phyloP scores from a whole-genome alignment of 2,888 invertebrate species.

The Conomelus anceps region DNA sequence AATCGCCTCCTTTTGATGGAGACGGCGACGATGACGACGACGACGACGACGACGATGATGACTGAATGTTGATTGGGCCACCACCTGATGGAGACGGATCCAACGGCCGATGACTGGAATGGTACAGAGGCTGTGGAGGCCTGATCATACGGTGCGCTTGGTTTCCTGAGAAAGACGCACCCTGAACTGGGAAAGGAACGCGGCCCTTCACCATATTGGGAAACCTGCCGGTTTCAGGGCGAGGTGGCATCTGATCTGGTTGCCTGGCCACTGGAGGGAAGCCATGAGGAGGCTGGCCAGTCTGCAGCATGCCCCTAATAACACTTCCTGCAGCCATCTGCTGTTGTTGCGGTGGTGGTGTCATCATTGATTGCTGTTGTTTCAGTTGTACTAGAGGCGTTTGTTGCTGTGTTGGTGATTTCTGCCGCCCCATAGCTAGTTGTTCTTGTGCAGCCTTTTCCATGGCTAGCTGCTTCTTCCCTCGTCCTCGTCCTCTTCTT shows the following conservation, averaged over 20 bases:
- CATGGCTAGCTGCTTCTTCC: constrained; percentile 42
- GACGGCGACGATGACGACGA: constrained; percentile 31
- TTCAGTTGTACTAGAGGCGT: not conserved
- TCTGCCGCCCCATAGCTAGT: not conserved
- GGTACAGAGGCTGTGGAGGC: constrained; percentile 31
- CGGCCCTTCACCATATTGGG: constrained; percentile 28
- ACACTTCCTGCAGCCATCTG: constrained; percentile 21
- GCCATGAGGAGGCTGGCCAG: constrained; percentile 35
- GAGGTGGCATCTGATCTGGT: not conserved
- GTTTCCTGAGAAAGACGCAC: constrained; percentile 4
- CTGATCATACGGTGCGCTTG: constrained; percentile 30
- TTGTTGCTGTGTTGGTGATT: not conserved
- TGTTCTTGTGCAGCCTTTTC: constrained; percentile 32
- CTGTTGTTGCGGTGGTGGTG: not conserved
- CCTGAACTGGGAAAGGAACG: constrained; percentile 28
- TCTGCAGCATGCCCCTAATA: constrained; percentile 39
- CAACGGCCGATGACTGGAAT: constrained; percentile 43
- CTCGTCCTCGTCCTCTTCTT: constrained; percentile 42
- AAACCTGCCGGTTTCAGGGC: not conserved
- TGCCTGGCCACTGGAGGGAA: constrained; percentile 23
- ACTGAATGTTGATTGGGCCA: constrained; percentile 44
- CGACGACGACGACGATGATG: constrained; percentile 20
- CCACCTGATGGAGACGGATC: constrained; percentile 51
- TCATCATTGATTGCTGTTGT: not conserved
- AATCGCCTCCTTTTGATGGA: not conserved